A percentile compares a stretch with the other conserved stretches of the same genome.
phyloP scores from a whole-genome alignment of 2,113 vertebrate genomes.

The Brienomyrus brachyistius region DNA sequence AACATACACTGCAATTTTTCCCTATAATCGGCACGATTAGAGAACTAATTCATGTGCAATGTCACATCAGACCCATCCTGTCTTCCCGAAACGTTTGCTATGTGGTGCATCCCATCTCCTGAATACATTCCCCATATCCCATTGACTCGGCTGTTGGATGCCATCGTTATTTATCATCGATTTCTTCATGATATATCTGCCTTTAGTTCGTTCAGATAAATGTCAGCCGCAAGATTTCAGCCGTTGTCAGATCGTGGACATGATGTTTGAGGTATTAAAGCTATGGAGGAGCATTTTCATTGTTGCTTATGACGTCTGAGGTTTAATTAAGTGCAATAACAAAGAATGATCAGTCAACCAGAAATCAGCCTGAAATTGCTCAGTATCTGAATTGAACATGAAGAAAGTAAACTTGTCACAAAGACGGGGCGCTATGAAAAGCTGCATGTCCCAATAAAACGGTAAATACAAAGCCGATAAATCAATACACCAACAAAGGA shows the following conservation, averaged over 20 bases:
- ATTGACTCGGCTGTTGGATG: not conserved
- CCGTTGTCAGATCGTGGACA: not conserved
- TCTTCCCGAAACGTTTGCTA: not conserved
- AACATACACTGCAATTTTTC: not conserved
- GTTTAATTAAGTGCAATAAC: not conserved
- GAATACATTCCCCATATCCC: not conserved
- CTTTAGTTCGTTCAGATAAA: not conserved
- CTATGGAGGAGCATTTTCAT: not conserved
- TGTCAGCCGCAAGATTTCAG: not conserved
- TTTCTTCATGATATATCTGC: not conserved
- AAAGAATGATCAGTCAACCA: not conserved
- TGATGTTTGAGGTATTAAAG: not conserved
- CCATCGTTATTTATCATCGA: not conserved
- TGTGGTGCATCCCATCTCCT: not conserved
- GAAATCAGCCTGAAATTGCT: not conserved
- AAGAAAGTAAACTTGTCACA: not conserved
- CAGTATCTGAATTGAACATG: not conserved
- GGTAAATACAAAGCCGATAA: conserved; percentile 1
- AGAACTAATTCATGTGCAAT: not conserved
- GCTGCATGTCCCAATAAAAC: not conserved
- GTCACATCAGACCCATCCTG: not conserved
- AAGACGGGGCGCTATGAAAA: not conserved
- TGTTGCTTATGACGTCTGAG: not conserved
- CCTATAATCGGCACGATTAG: not conserved
- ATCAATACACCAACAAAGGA: not conserved